These are phyloP conservation scores for Phrynocephalus guinanensis DNA, from an alignment of 2,797 vertebrate genomes.

Conservation along the genomic window DNA sequence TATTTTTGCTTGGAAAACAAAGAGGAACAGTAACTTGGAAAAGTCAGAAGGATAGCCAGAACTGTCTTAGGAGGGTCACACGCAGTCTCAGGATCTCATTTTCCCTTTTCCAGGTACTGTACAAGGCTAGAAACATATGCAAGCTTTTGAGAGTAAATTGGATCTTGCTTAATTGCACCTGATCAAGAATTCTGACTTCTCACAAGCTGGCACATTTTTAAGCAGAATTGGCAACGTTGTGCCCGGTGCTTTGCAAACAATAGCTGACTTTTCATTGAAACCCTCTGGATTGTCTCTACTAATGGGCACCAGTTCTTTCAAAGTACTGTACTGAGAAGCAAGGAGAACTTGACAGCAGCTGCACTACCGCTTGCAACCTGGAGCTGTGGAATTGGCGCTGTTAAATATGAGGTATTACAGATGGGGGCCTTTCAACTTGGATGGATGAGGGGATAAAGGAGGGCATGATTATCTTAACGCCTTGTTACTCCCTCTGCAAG, in stretches of 20 bases:
- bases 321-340: neutral
- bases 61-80: too few species aligned
- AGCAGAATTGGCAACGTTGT: neutral
- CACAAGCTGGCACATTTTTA: neutral
- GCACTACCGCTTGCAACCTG: neutral
- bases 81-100: too few species aligned
- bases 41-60: too few species aligned
- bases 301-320: neutral
- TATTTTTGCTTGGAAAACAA: too few species aligned
- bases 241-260: neutral
- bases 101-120: neutral
- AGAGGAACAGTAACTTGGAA: too few species aligned
- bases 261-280: neutral
- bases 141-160: neutral
- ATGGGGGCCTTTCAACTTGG: neutral
- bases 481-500: neutral
- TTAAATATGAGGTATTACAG: neutral
- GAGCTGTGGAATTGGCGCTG: neutral
- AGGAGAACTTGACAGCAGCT: neutral
- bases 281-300: neutral
- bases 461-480: neutral
- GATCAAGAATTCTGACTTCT: neutral
- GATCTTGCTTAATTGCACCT: neutral
- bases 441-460: neutral
- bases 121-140: neutral